Evolutionary conservation across 2,888 invertebrate species (phyloP).

Genomic region (Cantharis rufa): DNA sequence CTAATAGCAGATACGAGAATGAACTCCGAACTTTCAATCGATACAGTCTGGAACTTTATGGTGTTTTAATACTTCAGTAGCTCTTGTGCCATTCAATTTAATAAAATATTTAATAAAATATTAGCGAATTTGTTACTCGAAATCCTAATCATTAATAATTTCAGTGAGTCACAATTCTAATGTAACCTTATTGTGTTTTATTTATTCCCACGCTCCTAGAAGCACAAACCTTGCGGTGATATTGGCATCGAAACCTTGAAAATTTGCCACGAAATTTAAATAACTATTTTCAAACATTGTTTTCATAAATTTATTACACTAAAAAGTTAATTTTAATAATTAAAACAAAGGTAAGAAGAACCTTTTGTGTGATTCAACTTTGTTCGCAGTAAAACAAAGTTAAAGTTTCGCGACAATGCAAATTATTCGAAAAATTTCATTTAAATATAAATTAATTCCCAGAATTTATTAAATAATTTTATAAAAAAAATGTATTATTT

Average conservation of each 20-base stretch:
- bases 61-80: slow-evolving; percentile 11
- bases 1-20: slow-evolving; percentile 38
- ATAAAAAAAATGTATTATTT: not conserved
- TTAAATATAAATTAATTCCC: not conserved
- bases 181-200: slow-evolving; percentile 10
- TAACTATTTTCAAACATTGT: not conserved
- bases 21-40: slow-evolving; percentile 38
- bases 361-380: not conserved
- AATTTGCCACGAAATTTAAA: slow-evolving; percentile 1
- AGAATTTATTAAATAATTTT: not conserved
- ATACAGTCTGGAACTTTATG: slow-evolving; percentile 35
- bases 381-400: not conserved
- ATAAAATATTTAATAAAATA: not conserved
- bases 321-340: not conserved
- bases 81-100: not conserved
- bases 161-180: slow-evolving; percentile 8
- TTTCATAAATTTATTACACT: not conserved
- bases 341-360: not conserved
- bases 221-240: slow-evolving; percentile 7
- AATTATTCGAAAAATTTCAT: not conserved
- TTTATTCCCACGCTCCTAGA: slow-evolving; percentile 14
- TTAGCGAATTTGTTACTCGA: not conserved
- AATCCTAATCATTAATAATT: slow-evolving; percentile 11
- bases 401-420: not conserved
- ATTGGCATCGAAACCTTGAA: slow-evolving; percentile 13